phyloP scores from a whole-genome alignment of 2,888 invertebrate species.

The Acanthosepion lycidas region DNA sequence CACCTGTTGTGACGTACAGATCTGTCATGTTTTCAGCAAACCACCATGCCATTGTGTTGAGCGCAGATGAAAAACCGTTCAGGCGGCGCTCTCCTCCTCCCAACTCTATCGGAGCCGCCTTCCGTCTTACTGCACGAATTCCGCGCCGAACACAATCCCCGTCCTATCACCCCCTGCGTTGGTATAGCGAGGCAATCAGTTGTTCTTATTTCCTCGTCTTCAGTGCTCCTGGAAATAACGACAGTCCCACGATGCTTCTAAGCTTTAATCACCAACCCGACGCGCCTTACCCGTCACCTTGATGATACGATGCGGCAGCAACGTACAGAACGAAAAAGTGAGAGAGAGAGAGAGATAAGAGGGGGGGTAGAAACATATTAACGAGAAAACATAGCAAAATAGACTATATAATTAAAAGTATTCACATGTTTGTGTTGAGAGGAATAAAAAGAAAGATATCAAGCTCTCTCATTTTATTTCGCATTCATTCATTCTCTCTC shows the following conservation, averaged over 20 bases:
- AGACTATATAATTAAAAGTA: neutral
- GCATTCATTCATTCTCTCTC: too few species aligned
- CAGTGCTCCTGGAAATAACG: neutral
- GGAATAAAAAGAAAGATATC: too few species aligned
- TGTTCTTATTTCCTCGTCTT: constrained; percentile 15
- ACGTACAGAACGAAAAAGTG: neutral
- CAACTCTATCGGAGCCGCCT: neutral
- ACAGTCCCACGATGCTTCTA: neutral
- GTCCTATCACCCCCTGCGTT: neutral
- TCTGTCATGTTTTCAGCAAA: neutral
- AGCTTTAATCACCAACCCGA: too few species aligned
- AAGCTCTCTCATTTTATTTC: too few species aligned
- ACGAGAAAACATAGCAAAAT: neutral
- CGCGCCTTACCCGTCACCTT: too few species aligned
- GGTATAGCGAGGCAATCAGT: neutral
- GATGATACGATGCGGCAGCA: too few species aligned
- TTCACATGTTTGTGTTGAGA: too few species aligned
- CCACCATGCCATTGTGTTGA: neutral
- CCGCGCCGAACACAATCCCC: neutral
- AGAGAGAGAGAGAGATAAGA: neutral
- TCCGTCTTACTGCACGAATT: neutral
- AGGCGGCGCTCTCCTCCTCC: neutral
- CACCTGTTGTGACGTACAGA: neutral
- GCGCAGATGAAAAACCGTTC: neutral
- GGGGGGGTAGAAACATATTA: too few species aligned